These are phyloP conservation scores for Hydra vulgaris DNA, from an alignment of 30 jellyfish, hydroid and myxozoan species.

Conservation along the genomic window DNA sequence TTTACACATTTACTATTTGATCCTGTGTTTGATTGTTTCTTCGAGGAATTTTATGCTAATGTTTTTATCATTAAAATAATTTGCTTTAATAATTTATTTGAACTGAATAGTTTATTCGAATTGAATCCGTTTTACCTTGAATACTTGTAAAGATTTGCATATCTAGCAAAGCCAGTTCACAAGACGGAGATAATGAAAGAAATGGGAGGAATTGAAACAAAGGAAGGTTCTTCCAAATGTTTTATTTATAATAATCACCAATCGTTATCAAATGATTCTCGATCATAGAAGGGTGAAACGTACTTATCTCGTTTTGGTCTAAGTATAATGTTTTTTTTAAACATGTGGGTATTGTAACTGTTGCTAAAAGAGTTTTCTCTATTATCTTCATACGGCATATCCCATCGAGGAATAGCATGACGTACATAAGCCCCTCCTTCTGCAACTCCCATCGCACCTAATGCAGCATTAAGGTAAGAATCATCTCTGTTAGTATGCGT, in stretches of 20 bases:
- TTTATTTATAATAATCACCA: neutral
- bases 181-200: too few species aligned
- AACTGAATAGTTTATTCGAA: too few species aligned
- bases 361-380: conserved; percentile 10
- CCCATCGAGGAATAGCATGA: conserved; percentile 27
- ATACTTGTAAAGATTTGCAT: too few species aligned
- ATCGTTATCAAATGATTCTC: conserved; percentile 27
- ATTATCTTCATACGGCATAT: conserved; percentile 1
- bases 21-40: too few species aligned
- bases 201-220: too few species aligned
- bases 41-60: too few species aligned
- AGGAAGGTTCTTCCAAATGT: neutral
- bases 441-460: conserved; percentile 20
- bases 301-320: conserved; percentile 31
- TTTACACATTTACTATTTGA: too few species aligned
- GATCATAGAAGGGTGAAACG: conserved; percentile 27
- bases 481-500: conserved; percentile 15
- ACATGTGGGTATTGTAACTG: conserved; percentile 32
- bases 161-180: too few species aligned
- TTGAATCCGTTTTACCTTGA: too few species aligned
- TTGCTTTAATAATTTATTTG: too few species aligned
- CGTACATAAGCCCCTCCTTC: conserved; percentile 16
- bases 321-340: conserved; percentile 21
- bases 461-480: conserved; percentile 17
- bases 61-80: too few species aligned